Evolutionary conservation across 2,797 vertebrate species (phyloP).

Genomic region (Pantherophis alleghaniensis): DNA sequence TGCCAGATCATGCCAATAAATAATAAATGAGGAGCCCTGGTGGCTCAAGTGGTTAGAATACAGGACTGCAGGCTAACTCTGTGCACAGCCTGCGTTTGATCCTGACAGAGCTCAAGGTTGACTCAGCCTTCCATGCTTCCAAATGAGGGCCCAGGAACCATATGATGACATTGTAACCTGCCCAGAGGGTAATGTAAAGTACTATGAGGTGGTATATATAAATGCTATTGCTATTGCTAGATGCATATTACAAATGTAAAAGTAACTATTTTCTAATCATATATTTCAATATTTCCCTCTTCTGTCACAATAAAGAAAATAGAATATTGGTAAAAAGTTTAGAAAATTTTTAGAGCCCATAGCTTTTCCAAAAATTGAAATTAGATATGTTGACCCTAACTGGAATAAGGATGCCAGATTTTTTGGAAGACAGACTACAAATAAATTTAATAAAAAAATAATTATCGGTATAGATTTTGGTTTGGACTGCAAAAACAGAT

Average conservation of each 20-base stretch:
- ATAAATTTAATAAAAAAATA: not conserved
- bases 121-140: not conserved
- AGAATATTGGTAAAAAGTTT: not conserved
- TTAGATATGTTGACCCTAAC: not conserved
- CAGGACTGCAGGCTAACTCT: not conserved
- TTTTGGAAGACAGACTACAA: not conserved
- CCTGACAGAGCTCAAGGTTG: not conserved
- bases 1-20: not conserved
- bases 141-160: too few species aligned
- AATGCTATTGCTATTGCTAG: not conserved
- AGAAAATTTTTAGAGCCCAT: not conserved
- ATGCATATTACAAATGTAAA: not conserved
- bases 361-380: not conserved
- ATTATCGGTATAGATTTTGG: not conserved
- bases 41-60: not conserved
- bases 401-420: not conserved
- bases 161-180: not conserved
- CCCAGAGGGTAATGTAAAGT: not conserved
- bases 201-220: not conserved
- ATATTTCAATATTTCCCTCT: not conserved
- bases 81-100: not conserved
- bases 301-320: not conserved
- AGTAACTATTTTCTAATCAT: not conserved
- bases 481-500: not conserved
- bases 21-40: not conserved